Percentiles rank a stretch among this genome's conserved stretches.
Evolutionary conservation across 2,888 invertebrate genomes (phyloP).

Genomic region (Dryocosmus kuriphilus): DNA sequence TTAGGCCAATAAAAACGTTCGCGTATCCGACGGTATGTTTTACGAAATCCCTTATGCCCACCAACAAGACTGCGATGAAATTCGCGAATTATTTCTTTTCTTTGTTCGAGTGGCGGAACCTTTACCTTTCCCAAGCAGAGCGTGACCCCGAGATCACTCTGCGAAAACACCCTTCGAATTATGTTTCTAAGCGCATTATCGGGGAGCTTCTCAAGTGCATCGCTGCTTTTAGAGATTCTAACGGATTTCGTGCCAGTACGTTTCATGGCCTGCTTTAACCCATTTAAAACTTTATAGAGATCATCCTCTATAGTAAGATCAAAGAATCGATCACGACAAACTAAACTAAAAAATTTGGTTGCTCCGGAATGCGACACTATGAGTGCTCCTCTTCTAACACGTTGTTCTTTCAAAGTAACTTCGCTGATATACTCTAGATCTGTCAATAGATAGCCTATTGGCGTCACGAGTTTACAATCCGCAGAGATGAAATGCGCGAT

Average conservation of each 20-base stretch:
- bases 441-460: background rate
- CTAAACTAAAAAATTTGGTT: background rate
- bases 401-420: background rate
- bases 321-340: no score
- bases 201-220: no score
- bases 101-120: conserved; percentile 5
- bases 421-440: background rate
- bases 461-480: conserved; percentile 3
- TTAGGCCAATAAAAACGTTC: conserved; percentile 49
- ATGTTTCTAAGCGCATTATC: conserved; percentile 1
- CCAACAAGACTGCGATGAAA: conserved; percentile 47
- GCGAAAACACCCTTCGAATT: background rate
- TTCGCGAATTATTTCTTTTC: conserved; percentile 44
- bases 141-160: background rate
- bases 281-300: background rate
- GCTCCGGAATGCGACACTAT: background rate
- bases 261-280: background rate
- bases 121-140: conserved; percentile 7
- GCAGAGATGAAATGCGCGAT: background rate
- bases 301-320: conserved; percentile 4
- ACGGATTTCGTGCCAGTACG: no score
- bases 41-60: conserved; percentile 41
- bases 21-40: conserved; percentile 50
- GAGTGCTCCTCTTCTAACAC: background rate
- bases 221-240: no score